phyloP scores from a whole-genome alignment of 2,888 invertebrate species.

The Petrolisthes cinctipes region DNA sequence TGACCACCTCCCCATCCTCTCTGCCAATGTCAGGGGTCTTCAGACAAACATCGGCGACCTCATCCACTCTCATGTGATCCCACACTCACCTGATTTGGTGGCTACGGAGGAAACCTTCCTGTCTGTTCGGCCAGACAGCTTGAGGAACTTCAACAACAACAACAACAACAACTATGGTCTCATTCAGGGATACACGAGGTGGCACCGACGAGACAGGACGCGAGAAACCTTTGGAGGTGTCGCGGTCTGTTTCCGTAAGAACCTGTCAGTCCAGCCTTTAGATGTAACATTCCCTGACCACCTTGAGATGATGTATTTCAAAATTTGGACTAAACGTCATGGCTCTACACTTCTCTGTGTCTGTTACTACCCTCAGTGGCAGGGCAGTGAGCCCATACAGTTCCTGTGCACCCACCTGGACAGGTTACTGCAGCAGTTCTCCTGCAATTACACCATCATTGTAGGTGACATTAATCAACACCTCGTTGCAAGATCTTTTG shows the following conservation, averaged over 20 bases:
- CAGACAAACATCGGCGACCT: too few species aligned
- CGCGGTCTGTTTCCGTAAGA: neutral
- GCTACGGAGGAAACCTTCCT: neutral
- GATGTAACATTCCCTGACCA: neutral
- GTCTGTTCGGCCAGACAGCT: too few species aligned
- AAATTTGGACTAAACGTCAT: neutral
- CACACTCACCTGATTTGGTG: neutral
- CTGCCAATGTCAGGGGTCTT: too few species aligned
- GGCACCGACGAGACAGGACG: too few species aligned
- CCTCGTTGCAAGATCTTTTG: too few species aligned
- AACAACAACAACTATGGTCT: too few species aligned
- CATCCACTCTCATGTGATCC: neutral
- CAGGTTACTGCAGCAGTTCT: neutral
- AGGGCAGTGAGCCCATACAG: neutral
- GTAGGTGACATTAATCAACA: neutral
- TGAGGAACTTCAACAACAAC: too few species aligned
- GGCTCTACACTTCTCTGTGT: neutral
- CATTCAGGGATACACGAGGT: too few species aligned
- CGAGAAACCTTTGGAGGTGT: too few species aligned
- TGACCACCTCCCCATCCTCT: neutral
- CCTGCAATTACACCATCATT: neutral
- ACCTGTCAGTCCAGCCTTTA: slow-evolving; percentile 10
- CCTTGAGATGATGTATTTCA: neutral
- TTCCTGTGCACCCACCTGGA: neutral
- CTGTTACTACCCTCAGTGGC: neutral